Conservation (phyloP, 2,797 vertebrate genomes). For the Bradypus variegatus region DNA sequence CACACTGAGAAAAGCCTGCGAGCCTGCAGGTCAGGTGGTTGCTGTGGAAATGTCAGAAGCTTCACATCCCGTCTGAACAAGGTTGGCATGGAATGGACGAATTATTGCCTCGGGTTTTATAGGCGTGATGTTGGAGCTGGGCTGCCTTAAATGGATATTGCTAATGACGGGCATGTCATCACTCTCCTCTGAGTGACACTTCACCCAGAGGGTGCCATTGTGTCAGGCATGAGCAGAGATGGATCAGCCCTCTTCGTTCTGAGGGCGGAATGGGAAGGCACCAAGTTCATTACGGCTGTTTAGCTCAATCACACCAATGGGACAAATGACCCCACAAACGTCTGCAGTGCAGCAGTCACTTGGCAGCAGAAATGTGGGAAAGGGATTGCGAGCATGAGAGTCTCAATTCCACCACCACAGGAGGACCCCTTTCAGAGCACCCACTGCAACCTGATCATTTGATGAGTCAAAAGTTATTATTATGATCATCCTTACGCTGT, state of each 20-base stretch:
- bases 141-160: neutral
- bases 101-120: neutral
- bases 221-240: slow-evolving; percentile 33
- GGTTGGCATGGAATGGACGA: neutral
- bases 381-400: neutral
- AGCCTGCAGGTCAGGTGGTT: neutral
- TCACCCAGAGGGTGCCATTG: neutral
- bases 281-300: slow-evolving; percentile 41
- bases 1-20: neutral
- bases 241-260: neutral
- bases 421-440: neutral
- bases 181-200: neutral
- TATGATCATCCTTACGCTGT: too few species aligned
- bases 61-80: neutral
- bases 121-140: neutral
- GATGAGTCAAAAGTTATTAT: neutral
- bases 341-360: neutral
- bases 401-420: neutral
- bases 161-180: neutral
- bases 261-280: slow-evolving; percentile 12
- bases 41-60: slow-evolving; percentile 21
- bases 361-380: neutral
- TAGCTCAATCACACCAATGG: slow-evolving; percentile 17
- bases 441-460: rapidly evolving
- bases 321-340: slow-evolving; percentile 4